Evolutionary conservation across 2,888 invertebrate species (phyloP), one percentile per base, ranked within the genome.

Genomic region (Dynastes hyllus): DNA sequence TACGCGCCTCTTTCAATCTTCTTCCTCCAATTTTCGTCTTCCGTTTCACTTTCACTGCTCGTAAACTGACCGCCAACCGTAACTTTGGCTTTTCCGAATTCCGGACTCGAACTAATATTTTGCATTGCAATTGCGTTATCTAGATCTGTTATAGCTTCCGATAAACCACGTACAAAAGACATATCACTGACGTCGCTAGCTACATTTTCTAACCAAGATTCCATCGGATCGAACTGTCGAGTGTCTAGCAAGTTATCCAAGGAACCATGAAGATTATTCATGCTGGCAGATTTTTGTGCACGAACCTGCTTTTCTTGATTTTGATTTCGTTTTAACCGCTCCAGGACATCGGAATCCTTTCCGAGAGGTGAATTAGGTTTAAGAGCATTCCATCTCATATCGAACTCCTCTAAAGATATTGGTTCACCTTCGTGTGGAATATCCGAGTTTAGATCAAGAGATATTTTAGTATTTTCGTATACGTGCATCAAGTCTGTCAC

Each of bases 351-450:
- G 80, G 92, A 92, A 85, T 93, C 92, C 40, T 91, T 86, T 83
- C 91, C 91, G 27, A 91, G 91, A 27, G 92, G 91, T 55, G 90
- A 88, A 87, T 94, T 94, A 16, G 94, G 93, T 86, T 93, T 93
- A 81, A 94, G 90, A 32, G 90, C 90, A 83, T 94, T 93, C 95
- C 95, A 95, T 77, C 95, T 92, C 63, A 91, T 91, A 84, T 95
- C 95, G 86, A 96, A 96, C 87, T 94, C 92, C 67, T 90, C 91
- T 2, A 89, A 86, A 83, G 85, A 85, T 32, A 83, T 82, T 32
- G 80, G 76, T 8, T 81, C 70, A 13, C 80, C 79, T 0, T 77
- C 58, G 27, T 76, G 66, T 32, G 81, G 76, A 65, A 78, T 71
- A 69, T 82, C 79, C 16, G 80, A 81, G 4, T 80, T 82, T 16